Percentiles rank a stretch among this genome's conserved stretches.
Evolutionary conservation across 2,113 vertebrate genomes (phyloP).

Genomic region (Myrmecophaga tridactyla): DNA sequence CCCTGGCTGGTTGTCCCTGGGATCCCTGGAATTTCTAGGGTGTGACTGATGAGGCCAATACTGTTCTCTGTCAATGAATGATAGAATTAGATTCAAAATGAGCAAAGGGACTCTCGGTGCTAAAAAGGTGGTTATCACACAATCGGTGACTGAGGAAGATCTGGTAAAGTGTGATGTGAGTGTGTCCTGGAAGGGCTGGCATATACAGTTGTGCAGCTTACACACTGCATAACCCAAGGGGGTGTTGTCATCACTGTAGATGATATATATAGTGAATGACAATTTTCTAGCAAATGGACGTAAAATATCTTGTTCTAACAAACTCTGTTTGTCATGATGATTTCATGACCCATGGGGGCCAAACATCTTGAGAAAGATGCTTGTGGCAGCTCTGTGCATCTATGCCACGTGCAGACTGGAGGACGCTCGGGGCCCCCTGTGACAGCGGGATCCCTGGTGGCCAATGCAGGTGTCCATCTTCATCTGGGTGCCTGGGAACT

Average conservation of each 20-base stretch:
- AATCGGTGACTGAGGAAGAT: not conserved
- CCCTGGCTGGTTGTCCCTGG: not conserved
- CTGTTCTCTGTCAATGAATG: not conserved
- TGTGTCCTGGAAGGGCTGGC: not conserved
- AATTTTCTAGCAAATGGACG: not conserved
- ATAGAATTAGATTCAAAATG: not conserved
- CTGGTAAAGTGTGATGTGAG: not conserved
- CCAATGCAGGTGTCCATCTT: accelerated
- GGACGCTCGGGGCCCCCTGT: not conserved
- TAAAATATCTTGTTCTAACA: not conserved
- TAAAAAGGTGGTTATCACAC: not conserved
- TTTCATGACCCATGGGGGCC: not conserved
- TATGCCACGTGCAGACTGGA: accelerated
- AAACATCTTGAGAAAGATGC: not conserved
- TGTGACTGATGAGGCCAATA: not conserved
- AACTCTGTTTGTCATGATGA: not conserved
- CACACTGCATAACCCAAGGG: not conserved
- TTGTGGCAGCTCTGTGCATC: no score
- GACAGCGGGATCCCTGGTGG: not conserved
- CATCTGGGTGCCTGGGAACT: not conserved
- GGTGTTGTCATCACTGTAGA: accelerated
- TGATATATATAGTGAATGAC: not conserved
- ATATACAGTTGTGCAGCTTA: not conserved
- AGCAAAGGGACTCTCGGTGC: not conserved
- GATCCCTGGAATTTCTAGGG: not conserved